Percentiles rank a stretch among this genome's conserved stretches.
These are phyloP conservation scores for Mercenaria mercenaria DNA, from an alignment of 1,140 invertebrate species.

Conservation along the genomic window DNA sequence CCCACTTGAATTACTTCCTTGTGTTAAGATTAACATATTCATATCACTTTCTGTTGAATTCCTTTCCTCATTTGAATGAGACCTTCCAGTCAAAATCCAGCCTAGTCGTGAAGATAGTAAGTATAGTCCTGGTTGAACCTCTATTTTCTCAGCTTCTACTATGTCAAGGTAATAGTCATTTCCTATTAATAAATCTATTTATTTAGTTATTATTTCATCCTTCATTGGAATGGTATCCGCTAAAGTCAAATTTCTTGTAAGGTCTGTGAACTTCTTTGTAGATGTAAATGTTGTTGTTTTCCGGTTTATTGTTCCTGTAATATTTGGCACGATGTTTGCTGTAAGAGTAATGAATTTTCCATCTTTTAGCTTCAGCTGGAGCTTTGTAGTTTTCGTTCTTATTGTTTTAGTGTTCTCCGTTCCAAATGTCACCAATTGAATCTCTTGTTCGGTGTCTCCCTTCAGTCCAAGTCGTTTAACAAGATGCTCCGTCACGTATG, in stretches of 20 bases:
- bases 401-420: background rate
- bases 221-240: background rate
- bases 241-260: background rate
- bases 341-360: constrained; percentile 20
- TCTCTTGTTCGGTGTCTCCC: background rate
- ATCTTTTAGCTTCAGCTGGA: background rate
- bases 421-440: constrained; percentile 1
- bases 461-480: background rate
- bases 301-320: constrained; percentile 2
- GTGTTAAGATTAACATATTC: constrained; percentile 26
- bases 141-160: background rate
- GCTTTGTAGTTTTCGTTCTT: background rate
- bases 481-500: background rate
- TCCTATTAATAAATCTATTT: background rate
- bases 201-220: background rate
- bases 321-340: constrained; percentile 22
- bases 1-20: background rate
- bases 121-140: background rate
- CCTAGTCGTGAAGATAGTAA: background rate
- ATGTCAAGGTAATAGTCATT: constrained; percentile 42
- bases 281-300: background rate
- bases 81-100: constrained; percentile 1
- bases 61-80: background rate
- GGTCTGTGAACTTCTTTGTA: background rate
- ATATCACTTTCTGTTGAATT: background rate